Base-by-base conservation (phyloP, 1,140 invertebrate genomes). In the Apis dorsata region DNA sequence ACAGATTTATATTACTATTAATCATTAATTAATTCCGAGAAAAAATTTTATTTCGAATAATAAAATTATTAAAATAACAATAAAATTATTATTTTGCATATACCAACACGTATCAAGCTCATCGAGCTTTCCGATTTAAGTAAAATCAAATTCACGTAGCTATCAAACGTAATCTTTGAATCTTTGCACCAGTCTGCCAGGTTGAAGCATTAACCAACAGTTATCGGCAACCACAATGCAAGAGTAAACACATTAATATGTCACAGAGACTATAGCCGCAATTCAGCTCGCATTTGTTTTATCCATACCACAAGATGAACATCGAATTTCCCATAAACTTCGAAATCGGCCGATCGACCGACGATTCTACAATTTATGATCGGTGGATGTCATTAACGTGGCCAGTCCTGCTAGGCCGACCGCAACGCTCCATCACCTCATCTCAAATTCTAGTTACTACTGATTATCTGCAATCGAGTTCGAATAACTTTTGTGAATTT, bases 381-480 rank as follows among this genome's bases (percentile, higher is more conserved):
- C 71, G 49, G 24, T 70, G 77, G 87, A 89, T 78, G 80, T 86
- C 84, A 79, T 90, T 89, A 90, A 82, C 66, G 76, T 83, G 70
- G 49, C 59, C 76, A 89, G 53, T 80, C 44, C 68, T 24, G 69
- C 51, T 51, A 72, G 70, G 76, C 59, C 76, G 77, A 83, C 59
- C 79, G 79, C 71, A 65, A 34, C 59, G 51, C 2, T 60, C 63
- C 76, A 44, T 7, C 77, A 74, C 86, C 84, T 88, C 88, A 87
- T 88, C 83, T 76, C 84, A 84, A 86, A 89, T 89, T 85, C 86
- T 75, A 70, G 62, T 79, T 80, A 81, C 71, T 79, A 68, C 83
- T 87, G 85, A 88, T 91, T 90, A 90, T 90, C 24, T 44, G 5
- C 5, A 44, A 4, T 44, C 34, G 34, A 44, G 5, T 8, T 44